Base-by-base conservation (phyloP, 2,888 invertebrate species). In the Dryocosmus kuriphilus region DNA sequence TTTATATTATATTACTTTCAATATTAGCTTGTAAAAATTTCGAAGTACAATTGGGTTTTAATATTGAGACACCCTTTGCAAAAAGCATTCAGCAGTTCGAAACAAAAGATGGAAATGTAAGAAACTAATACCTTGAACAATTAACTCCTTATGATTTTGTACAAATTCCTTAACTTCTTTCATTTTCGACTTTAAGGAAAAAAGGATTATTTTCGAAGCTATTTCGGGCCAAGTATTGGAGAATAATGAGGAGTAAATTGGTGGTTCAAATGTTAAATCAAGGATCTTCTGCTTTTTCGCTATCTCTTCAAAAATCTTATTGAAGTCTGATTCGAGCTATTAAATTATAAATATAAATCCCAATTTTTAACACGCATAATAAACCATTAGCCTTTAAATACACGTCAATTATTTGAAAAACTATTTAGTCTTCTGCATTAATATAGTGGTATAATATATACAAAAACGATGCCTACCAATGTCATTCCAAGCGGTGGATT, bases 161-260 rank as follows among this genome's bases (percentile, higher is more conserved):
- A 76, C 22, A 46, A 76, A 76, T 19, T 76, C 76, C 30, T 76
- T 76, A 8, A 76, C 76, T n/a, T n/a, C n/a, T n/a, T n/a, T n/a
- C n/a, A n/a, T n/a, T 63, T 63, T 46, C 9, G 65, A 76, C 27
- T 76, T 63, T 65, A 22, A 6, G 5, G 27, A 60, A 63, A 63
- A 19, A 11, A 22, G 41, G 27, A 76, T 41, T 19, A 76, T 63
- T 41, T 62, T 32, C 38, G 46, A 30, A 27, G 46, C 55, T 46
- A 11, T 38, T 62, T 41, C 35, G 9, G 30, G 19, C 76, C 76
- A 76, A 27, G 24, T 41, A 22, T 27, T 22, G 22, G 19, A 27
- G 14, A 76, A 76, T 32, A 76, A 60, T 46, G 65, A 51, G 7
- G 76, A 38, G 27, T 41, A 46, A 46, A 46, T 46, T 19, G 46